Conservation (phyloP, 2,888 invertebrate species). For the Metalampra italica region DNA sequence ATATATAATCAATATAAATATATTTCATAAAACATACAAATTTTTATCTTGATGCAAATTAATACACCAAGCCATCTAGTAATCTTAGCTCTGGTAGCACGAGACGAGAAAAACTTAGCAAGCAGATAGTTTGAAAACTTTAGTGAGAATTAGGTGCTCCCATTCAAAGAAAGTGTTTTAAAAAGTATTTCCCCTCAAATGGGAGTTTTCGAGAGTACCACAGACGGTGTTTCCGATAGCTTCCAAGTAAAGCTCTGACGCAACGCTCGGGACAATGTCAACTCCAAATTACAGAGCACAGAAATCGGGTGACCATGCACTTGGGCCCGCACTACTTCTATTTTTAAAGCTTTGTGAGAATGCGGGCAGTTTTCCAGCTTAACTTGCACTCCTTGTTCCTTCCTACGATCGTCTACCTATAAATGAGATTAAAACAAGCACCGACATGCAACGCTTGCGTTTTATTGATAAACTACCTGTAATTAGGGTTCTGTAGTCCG, state of each 20-base stretch:
- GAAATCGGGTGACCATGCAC: constrained; percentile 31
- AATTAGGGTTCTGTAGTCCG: too few relatives aligned
- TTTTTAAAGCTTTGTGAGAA: constrained; percentile 55
- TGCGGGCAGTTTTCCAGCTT: constrained; percentile 48
- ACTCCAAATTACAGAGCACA: constrained; percentile 58
- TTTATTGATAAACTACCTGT: background rate
- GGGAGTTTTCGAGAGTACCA: constrained; percentile 20
- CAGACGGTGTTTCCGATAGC: constrained; percentile 20
- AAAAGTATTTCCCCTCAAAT: background rate
- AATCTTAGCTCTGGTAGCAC: background rate
- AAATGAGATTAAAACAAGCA: constrained; percentile 39
- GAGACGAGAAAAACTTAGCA: background rate
- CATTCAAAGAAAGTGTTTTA: background rate
- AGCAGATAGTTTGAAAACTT: background rate
- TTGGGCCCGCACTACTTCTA: constrained; percentile 38
- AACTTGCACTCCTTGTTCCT: constrained; percentile 49
- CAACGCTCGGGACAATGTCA: constrained; percentile 34
- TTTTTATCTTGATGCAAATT: too few relatives aligned
- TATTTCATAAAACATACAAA: too few relatives aligned
- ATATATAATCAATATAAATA: too few relatives aligned
- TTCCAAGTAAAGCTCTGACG: constrained; percentile 23
- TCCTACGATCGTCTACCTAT: constrained; percentile 33
- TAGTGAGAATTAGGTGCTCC: background rate
- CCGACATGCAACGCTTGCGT: constrained; percentile 14
- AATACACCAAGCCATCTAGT: background rate